Evolutionary conservation across 23 tunicate genomes (phyloP), one percentile per base, ranked within the genome.

Genomic region (Oikopleura vanhoeffeni): DNA sequence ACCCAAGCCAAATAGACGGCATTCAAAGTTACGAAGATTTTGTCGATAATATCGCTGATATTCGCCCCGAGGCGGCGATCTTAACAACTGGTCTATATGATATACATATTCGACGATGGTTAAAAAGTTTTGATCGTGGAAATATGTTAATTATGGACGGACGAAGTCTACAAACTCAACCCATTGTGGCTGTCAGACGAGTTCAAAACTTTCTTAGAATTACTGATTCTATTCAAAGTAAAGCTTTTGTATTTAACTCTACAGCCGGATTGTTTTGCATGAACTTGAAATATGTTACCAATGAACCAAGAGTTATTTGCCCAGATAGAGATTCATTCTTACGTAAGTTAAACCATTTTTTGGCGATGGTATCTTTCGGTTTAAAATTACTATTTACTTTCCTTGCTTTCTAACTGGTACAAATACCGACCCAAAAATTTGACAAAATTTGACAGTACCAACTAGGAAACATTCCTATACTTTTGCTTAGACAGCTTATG

Each of bases 21-120:
- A 30, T 71, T 24, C 27, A 18, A 30, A 30, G 35, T 32, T 71
- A 13, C 32, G 79, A 71, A 38, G 79, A 71, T 2, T 30, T 71
- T 38, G 35, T 71, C 79, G 79, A 71, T 18, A 71, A 71, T 71
- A 71, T 71, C 27, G 35, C 34, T 2, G 2, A 33, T 2, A 71
- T 71, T 30, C 79, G 79, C 79, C 79, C 79, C 27, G 79, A 71
- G 35, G 35, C 79, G 36, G 27, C 79, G 4, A 71, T 71, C 38
- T 30, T 71, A 30, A 71, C 79, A 33, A 71, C 79, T 13, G 27
- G 34, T 28, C 79, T 71, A 33, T 71, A 13, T 30, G 79, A 71
- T 71, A 71, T 71, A 2, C 79, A 71, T 32, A 71, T 71, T 71
- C 79, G 79, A 2, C 79, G 79, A 3, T 71, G 79, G 79, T 38